phyloP scores from a whole-genome alignment of 2,888 invertebrate genomes.

The Cryptus viduatorius region DNA sequence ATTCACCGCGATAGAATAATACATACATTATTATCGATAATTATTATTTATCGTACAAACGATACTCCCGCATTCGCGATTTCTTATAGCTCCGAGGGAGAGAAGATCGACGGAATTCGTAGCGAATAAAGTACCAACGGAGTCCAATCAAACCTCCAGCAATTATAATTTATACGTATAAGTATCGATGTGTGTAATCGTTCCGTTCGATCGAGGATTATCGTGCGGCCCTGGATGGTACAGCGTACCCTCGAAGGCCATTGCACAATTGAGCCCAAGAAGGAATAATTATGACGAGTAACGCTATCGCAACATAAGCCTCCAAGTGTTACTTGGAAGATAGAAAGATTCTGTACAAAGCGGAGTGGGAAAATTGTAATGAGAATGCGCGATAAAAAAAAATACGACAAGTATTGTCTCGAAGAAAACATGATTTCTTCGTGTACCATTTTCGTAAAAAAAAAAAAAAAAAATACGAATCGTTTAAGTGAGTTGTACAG shows the following conservation, averaged over 20 bases:
- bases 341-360: constrained; percentile 32
- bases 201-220: constrained; percentile 56
- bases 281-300: constrained; percentile 68
- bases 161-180: neutral
- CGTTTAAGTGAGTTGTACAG: neutral
- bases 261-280: constrained; percentile 68
- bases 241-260: constrained; percentile 60
- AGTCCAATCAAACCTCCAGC: neutral
- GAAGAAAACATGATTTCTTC: constrained; percentile 6
- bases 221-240: constrained; percentile 17
- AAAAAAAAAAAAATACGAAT: neutral
- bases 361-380: constrained; percentile 38
- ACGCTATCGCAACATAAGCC: constrained; percentile 50
- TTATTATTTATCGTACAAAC: neutral
- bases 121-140: neutral
- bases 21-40: neutral
- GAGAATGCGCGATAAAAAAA: constrained; percentile 39
- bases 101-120: constrained; percentile 6
- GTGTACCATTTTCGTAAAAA: neutral
- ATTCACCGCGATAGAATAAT: neutral
- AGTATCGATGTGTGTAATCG: constrained; percentile 16
- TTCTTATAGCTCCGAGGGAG: neutral
- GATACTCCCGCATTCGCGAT: neutral
- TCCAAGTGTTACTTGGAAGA: constrained; percentile 44
- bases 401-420: constrained; percentile 29